Evolutionary conservation across 2,888 invertebrate species (phyloP).

Genomic region (Phytoseiulus persimilis): DNA sequence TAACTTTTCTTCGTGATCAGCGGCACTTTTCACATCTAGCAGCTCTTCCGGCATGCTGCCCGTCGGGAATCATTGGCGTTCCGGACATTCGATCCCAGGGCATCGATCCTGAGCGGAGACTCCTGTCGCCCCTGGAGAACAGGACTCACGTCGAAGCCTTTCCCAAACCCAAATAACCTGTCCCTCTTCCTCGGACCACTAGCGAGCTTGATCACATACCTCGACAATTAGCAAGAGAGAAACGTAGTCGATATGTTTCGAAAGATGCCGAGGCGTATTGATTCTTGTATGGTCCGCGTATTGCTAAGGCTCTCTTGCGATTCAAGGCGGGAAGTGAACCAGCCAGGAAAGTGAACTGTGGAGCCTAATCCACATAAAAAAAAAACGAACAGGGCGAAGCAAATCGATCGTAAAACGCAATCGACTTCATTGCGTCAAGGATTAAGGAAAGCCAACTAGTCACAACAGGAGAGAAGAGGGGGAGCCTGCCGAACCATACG

Average conservation of each 20-base stretch:
- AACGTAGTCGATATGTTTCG: too few relatives aligned
- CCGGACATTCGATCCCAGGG: background rate
- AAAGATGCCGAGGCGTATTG: too few relatives aligned
- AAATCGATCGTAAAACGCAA: slow-evolving; percentile 36
- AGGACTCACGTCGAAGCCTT: too few relatives aligned
- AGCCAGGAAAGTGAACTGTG: background rate
- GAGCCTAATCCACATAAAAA: slow-evolving; percentile 35
- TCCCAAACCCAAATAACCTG: too few relatives aligned
- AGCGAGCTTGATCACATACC: too few relatives aligned
- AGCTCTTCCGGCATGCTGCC: background rate
- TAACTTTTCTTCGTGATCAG: slow-evolving; percentile 27
- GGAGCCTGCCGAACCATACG: background rate
- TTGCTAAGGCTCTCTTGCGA: background rate
- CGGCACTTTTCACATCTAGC: background rate
- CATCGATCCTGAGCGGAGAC: background rate
- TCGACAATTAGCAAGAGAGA: too few relatives aligned
- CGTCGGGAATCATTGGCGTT: background rate
- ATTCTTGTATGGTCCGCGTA: too few relatives aligned
- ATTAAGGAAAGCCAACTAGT: slow-evolving; percentile 21
- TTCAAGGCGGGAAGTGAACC: background rate
- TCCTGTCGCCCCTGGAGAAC: too few relatives aligned
- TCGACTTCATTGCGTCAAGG: slow-evolving; percentile 23
- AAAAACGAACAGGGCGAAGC: slow-evolving; percentile 21
- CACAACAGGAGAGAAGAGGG: background rate
- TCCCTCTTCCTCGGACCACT: too few relatives aligned